Evolutionary conservation across 2,113 vertebrate species (phyloP).

Genomic region (Lota lota): DNA sequence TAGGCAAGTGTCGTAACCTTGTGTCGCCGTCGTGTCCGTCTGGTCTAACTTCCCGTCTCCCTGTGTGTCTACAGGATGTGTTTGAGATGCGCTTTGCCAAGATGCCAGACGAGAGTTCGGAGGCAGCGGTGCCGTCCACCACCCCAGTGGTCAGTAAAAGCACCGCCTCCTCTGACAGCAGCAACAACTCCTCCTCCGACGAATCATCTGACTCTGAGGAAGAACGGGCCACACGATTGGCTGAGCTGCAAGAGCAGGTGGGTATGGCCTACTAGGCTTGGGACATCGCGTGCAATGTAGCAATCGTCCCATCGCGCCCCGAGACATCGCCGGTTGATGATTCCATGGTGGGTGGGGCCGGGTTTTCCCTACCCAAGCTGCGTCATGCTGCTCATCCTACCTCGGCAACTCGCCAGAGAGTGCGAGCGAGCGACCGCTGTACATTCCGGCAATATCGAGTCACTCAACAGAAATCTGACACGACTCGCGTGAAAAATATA

Average conservation of each 20-base stretch:
- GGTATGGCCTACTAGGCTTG: slow-evolving; percentile 64
- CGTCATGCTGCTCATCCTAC: too few species aligned
- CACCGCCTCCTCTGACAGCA: slow-evolving; percentile 91
- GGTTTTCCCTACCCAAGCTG: too few species aligned
- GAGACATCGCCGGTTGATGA: too few species aligned
- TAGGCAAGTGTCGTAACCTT: not conserved
- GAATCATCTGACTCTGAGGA: slow-evolving; percentile 96
- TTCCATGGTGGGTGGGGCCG: too few species aligned
- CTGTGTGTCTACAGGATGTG: slow-evolving; percentile 79
- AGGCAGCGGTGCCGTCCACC: slow-evolving; percentile 74
- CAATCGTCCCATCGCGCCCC: too few species aligned
- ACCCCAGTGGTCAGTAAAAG: slow-evolving; percentile 87
- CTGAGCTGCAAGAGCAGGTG: slow-evolving; percentile 98
- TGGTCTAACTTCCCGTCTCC: not conserved
- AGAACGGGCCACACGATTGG: slow-evolving; percentile 92
- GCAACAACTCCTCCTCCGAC: slow-evolving; percentile 87
- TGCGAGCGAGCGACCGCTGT: too few species aligned
- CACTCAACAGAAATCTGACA: too few species aligned
- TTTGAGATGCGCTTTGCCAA: slow-evolving; percentile 99
- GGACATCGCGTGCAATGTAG: too few species aligned
- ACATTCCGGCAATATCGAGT: too few species aligned
- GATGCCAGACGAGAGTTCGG: slow-evolving; percentile 92
- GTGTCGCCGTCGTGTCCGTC: not conserved
- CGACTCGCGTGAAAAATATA: too few species aligned
- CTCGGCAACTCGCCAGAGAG: too few species aligned